These are phyloP conservation scores for Drosophila ustulata DNA, from an alignment of 2,888 invertebrate genomes.

Conservation along the genomic window DNA sequence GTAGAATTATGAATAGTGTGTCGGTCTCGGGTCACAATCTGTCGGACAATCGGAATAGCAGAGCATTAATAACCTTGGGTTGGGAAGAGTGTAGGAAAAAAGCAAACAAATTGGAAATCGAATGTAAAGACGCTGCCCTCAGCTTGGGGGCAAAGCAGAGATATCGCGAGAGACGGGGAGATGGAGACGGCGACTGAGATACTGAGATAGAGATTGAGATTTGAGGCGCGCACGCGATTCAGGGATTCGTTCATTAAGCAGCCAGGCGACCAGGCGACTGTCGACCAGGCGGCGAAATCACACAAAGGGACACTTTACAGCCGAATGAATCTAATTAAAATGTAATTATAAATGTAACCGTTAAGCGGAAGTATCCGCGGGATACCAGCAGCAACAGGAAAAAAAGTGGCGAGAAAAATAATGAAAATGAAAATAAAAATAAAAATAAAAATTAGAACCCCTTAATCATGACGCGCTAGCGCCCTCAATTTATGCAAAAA, in stretches of 20 bases:
- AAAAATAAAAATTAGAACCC: slow-evolving; percentile 78
- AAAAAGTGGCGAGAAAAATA: slow-evolving; percentile 52
- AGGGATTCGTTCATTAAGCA: slow-evolving; percentile 69
- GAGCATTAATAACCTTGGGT: neutral
- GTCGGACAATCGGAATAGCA: neutral
- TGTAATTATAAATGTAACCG: slow-evolving; percentile 85
- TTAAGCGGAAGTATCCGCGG: slow-evolving; percentile 84
- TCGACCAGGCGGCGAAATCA: slow-evolving; percentile 74
- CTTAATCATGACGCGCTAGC: slow-evolving; percentile 78
- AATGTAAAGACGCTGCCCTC: slow-evolving; percentile 59
- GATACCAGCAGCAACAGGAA: slow-evolving; percentile 73
- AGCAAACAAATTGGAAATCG: slow-evolving; percentile 72
- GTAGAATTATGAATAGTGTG: no score
- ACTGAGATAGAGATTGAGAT: slow-evolving; percentile 27
- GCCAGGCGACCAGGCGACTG: slow-evolving; percentile 59
- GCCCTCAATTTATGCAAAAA: slow-evolving; percentile 68
- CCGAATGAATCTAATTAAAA: slow-evolving; percentile 86
- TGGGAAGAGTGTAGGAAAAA: slow-evolving; percentile 19
- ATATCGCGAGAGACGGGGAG: neutral
- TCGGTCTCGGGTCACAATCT: neutral
- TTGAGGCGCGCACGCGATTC: slow-evolving; percentile 37
- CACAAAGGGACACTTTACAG: slow-evolving; percentile 85
- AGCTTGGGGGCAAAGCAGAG: slow-evolving; percentile 2
- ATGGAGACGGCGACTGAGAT: slow-evolving; percentile 1
- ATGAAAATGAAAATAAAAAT: slow-evolving; percentile 72